phyloP scores from a whole-genome alignment of 1,140 invertebrate species.

The Eubasilissa regina region DNA sequence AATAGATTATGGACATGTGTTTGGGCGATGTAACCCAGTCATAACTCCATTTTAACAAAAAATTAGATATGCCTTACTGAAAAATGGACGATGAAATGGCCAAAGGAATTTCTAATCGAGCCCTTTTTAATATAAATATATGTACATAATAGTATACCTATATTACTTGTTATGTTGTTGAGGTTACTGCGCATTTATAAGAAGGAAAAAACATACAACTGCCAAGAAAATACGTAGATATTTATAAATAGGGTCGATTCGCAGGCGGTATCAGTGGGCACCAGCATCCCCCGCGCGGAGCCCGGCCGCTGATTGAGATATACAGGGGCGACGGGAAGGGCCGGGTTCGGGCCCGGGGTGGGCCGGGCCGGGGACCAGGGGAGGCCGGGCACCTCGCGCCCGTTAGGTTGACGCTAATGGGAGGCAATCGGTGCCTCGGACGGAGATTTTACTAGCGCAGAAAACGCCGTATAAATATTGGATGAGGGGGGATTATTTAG shows the following conservation, averaged over 20 bases:
- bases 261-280: background rate
- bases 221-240: no score
- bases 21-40: no score
- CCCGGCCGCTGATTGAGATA: slow-evolving; percentile 56
- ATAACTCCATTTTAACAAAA: no score
- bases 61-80: no score
- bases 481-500: slow-evolving; percentile 26
- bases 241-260: background rate
- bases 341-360: slow-evolving; percentile 12
- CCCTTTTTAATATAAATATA: no score
- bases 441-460: slow-evolving; percentile 57
- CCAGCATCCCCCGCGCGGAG: background rate
- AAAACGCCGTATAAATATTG: slow-evolving; percentile 38
- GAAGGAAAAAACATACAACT: no score
- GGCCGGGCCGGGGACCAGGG: slow-evolving; percentile 44
- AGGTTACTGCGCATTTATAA: no score
- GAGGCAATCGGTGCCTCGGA: slow-evolving; percentile 50
- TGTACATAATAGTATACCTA: no score
- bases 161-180: no score
- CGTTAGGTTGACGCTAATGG: slow-evolving; percentile 58
- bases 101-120: no score
- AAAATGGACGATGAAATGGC: no score
- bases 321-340: slow-evolving; percentile 50
- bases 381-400: slow-evolving; percentile 39
- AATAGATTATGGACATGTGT: no score